These are phyloP conservation scores for Lordiphosa fenestrarum DNA, from an alignment of 2,888 invertebrate genomes.

Conservation along the genomic window DNA sequence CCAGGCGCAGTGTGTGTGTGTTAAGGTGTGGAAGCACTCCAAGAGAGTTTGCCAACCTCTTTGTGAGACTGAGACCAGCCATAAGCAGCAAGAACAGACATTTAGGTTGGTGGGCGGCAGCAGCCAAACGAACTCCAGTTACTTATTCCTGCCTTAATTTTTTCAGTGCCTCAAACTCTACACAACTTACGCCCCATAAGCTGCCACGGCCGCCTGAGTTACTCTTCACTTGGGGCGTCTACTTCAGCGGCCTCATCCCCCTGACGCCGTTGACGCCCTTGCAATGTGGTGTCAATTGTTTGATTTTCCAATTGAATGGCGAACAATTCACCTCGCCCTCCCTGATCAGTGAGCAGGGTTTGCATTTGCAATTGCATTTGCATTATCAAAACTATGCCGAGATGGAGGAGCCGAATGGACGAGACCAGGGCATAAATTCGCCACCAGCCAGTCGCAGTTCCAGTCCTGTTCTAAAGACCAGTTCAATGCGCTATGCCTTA, in stretches of 20 bases:
- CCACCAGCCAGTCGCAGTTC: conserved; percentile 74
- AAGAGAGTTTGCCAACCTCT: conserved; percentile 12
- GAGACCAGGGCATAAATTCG: conserved; percentile 68
- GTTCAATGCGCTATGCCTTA: conserved; percentile 76
- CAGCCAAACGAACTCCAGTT: background rate
- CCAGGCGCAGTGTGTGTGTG: conserved; percentile 78
- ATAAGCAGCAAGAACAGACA: conserved; percentile 3
- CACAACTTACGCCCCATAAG: conserved; percentile 45
- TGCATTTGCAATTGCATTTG: conserved; percentile 64
- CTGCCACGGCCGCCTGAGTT: conserved; percentile 81
- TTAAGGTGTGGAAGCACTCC: conserved; percentile 77
- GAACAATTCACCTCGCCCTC: conserved; percentile 89
- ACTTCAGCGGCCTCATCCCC: conserved; percentile 90
- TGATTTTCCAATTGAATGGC: conserved; percentile 93
- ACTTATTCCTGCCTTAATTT: background rate
- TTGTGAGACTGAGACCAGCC: conserved; percentile 41
- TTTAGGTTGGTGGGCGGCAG: too few species aligned
- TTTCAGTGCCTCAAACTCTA: conserved; percentile 40
- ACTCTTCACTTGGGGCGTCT: conserved; percentile 91
- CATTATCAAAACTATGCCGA: conserved; percentile 65
- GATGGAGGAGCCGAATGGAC: conserved; percentile 23
- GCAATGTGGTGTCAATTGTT: conserved; percentile 80
- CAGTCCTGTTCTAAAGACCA: conserved; percentile 70
- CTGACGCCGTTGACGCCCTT: conserved; percentile 44
- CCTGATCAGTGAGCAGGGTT: conserved; percentile 65